Base-by-base conservation (phyloP, 2,797 vertebrate species). In the Phrynocephalus vlangalii region DNA sequence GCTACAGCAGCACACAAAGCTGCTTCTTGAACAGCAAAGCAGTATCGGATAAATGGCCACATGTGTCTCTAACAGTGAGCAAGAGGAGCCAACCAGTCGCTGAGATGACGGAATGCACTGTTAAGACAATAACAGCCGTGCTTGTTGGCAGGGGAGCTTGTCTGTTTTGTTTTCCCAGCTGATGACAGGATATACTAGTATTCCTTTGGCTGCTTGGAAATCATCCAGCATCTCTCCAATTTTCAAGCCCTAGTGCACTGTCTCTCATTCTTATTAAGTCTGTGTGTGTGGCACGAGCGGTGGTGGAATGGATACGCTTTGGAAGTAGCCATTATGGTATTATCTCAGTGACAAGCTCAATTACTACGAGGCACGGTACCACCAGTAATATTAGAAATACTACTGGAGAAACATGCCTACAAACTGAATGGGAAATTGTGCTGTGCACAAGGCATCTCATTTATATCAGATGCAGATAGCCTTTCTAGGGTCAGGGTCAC, bases 121-220 rank as follows among this genome's bases (percentile, higher is more conserved):
- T 84, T 84, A 88, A 79, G 67, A 84, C 67, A 88, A 88, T 66
- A 86, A 79, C n/a, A 79, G 82, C 50, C 75, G 10, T 6, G 26
- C 63, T 71, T 83, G 66, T 72, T 88, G 76, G 67, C 87, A 83
- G 50, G 81, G 50, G 33, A 83, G 13, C 67, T 18, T 83, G 75
- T 84, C 71, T 71, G 60, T 88, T 79, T 83, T 84, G 79, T 82
- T 84, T 79, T 71, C 75, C 87, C 82, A 88, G 82, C 82, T 88
- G 67, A 73, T 63, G 63, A 84, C 26, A 79, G 50, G 75, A 87
- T 79, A 78, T 20, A 63, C 50, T 38, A 33, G 77, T 33, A 81
- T 80, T 86, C 85, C 52, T 80, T 68, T 70, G n/a, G 73, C 50
- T 8, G 28, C 56, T 30, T 84, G 75, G 75, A 84, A 63, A 78